These are phyloP conservation scores for Cinara cedri DNA, from an alignment of 2,888 invertebrate species.

Conservation along the genomic window DNA sequence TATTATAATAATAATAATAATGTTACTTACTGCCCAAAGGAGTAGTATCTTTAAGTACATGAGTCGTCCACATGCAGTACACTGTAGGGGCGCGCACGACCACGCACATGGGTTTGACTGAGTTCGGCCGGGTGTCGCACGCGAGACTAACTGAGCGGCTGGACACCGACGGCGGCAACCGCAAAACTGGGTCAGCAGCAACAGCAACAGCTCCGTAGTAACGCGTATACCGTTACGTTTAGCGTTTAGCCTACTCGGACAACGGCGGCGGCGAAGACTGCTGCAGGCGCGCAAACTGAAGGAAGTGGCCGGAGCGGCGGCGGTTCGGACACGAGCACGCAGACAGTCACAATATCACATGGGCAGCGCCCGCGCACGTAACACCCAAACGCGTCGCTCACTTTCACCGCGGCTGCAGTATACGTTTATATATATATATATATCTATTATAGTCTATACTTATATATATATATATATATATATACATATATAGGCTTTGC, in stretches of 20 bases:
- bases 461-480: no score
- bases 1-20: background rate
- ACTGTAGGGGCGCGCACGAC: constrained; percentile 55
- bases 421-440: no score
- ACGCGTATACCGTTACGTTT: constrained; percentile 52
- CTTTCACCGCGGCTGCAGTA: constrained; percentile 32
- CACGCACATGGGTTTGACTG: constrained; percentile 55
- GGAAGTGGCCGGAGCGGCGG: background rate
- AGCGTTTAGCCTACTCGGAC: constrained; percentile 56
- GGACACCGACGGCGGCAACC: constrained; percentile 24
- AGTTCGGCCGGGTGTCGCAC: constrained; percentile 53
- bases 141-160: constrained; percentile 48
- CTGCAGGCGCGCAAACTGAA: background rate
- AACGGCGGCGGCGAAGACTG: background rate
- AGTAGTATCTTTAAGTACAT: constrained; percentile 56
- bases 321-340: constrained; percentile 19
- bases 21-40: constrained; percentile 54
- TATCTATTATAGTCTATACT: no score
- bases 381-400: constrained; percentile 28
- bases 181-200: constrained; percentile 50
- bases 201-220: constrained; percentile 25
- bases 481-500: no score
- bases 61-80: constrained; percentile 57
- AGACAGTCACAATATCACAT: background rate
- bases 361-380: constrained; percentile 40